These are phyloP conservation scores for Amphipyra berbera DNA, from an alignment of 2,888 invertebrate genomes.

Conservation along the genomic window DNA sequence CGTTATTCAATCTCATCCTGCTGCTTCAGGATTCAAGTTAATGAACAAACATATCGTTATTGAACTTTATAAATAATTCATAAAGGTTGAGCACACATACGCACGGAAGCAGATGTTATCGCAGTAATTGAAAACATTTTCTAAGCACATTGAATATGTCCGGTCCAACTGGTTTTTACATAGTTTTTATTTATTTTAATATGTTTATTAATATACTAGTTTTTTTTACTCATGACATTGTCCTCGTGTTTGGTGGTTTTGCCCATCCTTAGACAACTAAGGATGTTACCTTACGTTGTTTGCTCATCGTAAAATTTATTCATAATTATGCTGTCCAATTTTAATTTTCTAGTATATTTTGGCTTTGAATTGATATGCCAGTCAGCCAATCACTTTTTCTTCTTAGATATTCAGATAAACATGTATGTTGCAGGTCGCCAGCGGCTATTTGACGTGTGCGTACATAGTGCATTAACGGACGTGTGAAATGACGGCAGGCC, in stretches of 20 bases:
- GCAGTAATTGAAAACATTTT: slow-evolving; percentile 33
- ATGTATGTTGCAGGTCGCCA: slow-evolving; percentile 56
- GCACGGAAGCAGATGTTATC: slow-evolving; percentile 51
- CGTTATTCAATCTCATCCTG: slow-evolving; percentile 9
- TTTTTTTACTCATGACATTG: background rate
- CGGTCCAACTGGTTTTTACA: slow-evolving; percentile 20
- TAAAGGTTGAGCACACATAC: slow-evolving; percentile 25
- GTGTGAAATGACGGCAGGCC: slow-evolving; percentile 38
- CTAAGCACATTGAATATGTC: slow-evolving; percentile 21
- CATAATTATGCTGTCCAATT: too few species aligned
- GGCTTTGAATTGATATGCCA: too few species aligned
- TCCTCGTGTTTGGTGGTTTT: too few species aligned
- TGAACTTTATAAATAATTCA: slow-evolving; percentile 50
- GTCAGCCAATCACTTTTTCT: too few species aligned
- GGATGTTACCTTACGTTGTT: too few species aligned
- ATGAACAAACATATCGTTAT: slow-evolving; percentile 31
- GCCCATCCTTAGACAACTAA: too few species aligned
- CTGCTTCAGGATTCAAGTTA: slow-evolving; percentile 10
- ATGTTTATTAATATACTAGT: background rate
- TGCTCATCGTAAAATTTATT: too few species aligned
- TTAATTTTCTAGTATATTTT: too few species aligned
- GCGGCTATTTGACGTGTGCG: slow-evolving; percentile 54
- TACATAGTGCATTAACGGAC: slow-evolving; percentile 50
- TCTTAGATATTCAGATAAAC: too few species aligned
- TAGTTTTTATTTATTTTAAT: slow-evolving; percentile 10